A percentile compares a stretch with the other conserved stretches of the same genome.
Evolutionary conservation across 2,113 vertebrate genomes (phyloP).

Genomic region (Hylia prasina): DNA sequence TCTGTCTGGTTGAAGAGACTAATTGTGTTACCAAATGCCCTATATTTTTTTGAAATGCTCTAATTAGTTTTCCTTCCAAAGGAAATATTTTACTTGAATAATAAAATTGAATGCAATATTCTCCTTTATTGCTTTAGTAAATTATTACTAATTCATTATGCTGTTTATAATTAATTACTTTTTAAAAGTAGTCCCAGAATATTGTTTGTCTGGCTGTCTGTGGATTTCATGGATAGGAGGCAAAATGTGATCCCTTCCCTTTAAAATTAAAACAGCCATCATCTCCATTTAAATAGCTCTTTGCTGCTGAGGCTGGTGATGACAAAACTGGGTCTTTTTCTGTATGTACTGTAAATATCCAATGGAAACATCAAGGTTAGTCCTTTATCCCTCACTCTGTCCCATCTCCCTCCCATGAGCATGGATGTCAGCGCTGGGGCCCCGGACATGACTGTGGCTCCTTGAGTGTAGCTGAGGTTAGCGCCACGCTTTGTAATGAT

Average conservation of each 20-base stretch:
- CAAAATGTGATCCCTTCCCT: background rate
- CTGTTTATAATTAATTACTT: background rate
- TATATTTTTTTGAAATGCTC: background rate
- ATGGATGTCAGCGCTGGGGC: background rate
- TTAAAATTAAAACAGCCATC: background rate
- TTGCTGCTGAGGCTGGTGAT: background rate
- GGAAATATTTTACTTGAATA: background rate
- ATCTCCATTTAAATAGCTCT: background rate
- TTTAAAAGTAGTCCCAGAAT: background rate
- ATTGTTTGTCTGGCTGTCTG: background rate
- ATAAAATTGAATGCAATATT: background rate
- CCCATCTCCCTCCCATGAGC: background rate
- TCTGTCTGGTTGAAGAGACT: background rate
- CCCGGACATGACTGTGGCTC: background rate
- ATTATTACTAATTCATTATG: background rate
- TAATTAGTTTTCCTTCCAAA: background rate
- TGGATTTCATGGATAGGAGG: background rate
- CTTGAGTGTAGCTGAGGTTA: accelerated
- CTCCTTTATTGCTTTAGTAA: background rate
- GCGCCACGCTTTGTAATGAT: accelerated
- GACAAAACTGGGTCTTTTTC: background rate
- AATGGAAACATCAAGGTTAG: background rate
- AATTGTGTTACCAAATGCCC: background rate
- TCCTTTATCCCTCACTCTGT: background rate
- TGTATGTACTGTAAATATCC: background rate